Evolutionary conservation across 92 coral and sea anemone species (phyloP), one percentile per base, ranked within the genome.

Genomic region (Parazoanthus swiftii): DNA sequence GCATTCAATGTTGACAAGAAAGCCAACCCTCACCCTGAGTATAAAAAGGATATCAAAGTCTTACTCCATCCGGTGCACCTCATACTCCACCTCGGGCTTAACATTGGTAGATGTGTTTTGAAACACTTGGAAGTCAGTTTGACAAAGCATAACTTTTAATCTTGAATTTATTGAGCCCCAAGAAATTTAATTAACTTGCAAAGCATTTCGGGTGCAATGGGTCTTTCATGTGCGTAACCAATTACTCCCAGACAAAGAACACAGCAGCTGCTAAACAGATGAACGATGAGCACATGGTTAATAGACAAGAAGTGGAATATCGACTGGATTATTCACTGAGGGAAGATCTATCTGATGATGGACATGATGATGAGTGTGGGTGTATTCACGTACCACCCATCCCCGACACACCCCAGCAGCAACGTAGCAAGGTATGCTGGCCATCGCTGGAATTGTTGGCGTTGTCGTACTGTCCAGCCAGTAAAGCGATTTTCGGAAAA

Each of bases 381-480:
- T 95, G 98, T 80, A 91, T 93, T 44, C 98, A 90, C 23, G 98
- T 95, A 58, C 94, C 98, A 29, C 91, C 95, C 80, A 90, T 92
- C 42, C 91, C 91, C 42, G 91, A 86, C 73, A 90, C 95, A 76
- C 89, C 94, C 72, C 96, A 95, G 68, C 93, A 92, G 85, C 90
- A 92, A 68, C 95, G 94, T 72, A 95, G 94, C 74, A 91, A 93
- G 98, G 98, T 95, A 86, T 25, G 89, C 70, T 85, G 9, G 7
- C 35, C 13, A 39, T 16, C 14, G 5, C 16, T 9, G 16, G 6
- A 39, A 58, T 26, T 15, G 4, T 58, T 10, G 39, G 36, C 2
- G 20, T 44, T 46, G 8, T 54, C 59, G 59, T 13, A 1, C 20
- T 2, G 18, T 54, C 16, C 18, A 11, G 59, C 18, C 3, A 13